Percentiles rank a stretch among this genome's conserved stretches.
Evolutionary conservation across 1,140 invertebrate genomes (phyloP).

Genomic region (Penaeus chinensis): DNA sequence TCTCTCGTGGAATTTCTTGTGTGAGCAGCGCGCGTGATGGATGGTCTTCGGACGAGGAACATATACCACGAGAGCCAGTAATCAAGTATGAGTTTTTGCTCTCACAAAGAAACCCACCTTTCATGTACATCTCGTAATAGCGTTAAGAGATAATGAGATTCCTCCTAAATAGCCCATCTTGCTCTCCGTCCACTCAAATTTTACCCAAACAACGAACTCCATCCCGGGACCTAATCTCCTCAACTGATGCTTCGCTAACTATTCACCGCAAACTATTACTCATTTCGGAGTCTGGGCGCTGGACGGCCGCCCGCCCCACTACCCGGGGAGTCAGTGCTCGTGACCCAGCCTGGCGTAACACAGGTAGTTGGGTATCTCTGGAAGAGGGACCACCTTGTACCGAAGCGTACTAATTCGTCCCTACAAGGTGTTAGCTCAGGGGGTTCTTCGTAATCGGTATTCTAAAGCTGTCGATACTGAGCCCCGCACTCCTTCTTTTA

Average conservation of each 20-base stretch:
- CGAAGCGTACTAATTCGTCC: slow-evolving; percentile 37
- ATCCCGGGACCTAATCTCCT: slow-evolving; percentile 41
- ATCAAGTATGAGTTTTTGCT: too few species aligned
- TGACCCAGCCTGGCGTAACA: slow-evolving; percentile 43
- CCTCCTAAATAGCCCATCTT: slow-evolving; percentile 31
- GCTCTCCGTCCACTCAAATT: slow-evolving; percentile 43
- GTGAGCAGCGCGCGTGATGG: too few species aligned
- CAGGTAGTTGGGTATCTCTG: slow-evolving; percentile 47
- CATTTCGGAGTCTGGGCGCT: slow-evolving; percentile 27
- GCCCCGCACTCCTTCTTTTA: slow-evolving; percentile 27
- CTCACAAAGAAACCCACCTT: background rate
- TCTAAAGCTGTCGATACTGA: slow-evolving; percentile 37
- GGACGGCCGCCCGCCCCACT: background rate
- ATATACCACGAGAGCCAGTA: too few species aligned
- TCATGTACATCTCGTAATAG: background rate
- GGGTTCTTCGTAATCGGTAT: slow-evolving; percentile 41
- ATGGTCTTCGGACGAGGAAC: too few species aligned
- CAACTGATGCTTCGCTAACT: slow-evolving; percentile 41
- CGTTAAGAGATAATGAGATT: background rate
- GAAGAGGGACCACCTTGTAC: slow-evolving; percentile 40
- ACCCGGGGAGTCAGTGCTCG: slow-evolving; percentile 11
- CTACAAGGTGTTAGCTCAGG: slow-evolving; percentile 25
- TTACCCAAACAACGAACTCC: slow-evolving; percentile 25
- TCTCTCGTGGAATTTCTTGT: too few species aligned
- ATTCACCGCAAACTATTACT: slow-evolving; percentile 53